Base-by-base conservation (phyloP, 2,888 invertebrate genomes). In the Toxonevra muliebris region DNA sequence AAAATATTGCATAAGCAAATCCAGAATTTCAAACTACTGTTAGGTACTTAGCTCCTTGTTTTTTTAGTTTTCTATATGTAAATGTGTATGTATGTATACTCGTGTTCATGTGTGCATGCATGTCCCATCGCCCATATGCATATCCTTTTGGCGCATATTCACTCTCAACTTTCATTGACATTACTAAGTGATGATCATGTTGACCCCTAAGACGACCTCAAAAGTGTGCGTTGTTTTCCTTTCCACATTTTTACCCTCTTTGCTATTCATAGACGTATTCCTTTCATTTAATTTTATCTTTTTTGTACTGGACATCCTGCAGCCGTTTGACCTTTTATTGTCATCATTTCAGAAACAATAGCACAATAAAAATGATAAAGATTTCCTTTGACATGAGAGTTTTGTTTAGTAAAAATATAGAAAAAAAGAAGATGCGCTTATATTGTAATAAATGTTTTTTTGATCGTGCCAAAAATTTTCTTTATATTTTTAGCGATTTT, bases 281-380 rank as follows among this genome's bases (percentile, higher is more conserved):
- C 20, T 15, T 30, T 53, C 17, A 30, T 30, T 30, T 4, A 30
- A 30, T 4, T 30, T 30, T 30, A 30, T 30, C 30, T 30, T 30
- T 17, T 17, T 19, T 53, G 17, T 53, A 1, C 11, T 53, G 17
- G 19, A 53, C 53, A 19, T 53, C 53, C 11, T 53, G 42, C 43
- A 60, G 66, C 65, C 68, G 68, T 66, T 65, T 79, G 79, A 78
- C 79, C 78, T 80, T 77, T 78, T 76, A 61, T 57, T 64, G 42
- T 63, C 54, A 45, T 72, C 71, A n/a, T 30, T 9, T 10, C 57
- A 4, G n/a, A 73, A 72, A 75, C 66, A 75, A 75, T 73, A 75
- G 57, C 75, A 79, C 74, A 76, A 57, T 57, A 76, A 77, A 80
- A 76, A 76, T 74, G 76, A 76, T 79, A 75, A 77, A 77, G 73